Evolutionary conservation across 2,797 vertebrate species (phyloP), one percentile per base, ranked within the genome.

Genomic region (Hipposideros larvatus): DNA sequence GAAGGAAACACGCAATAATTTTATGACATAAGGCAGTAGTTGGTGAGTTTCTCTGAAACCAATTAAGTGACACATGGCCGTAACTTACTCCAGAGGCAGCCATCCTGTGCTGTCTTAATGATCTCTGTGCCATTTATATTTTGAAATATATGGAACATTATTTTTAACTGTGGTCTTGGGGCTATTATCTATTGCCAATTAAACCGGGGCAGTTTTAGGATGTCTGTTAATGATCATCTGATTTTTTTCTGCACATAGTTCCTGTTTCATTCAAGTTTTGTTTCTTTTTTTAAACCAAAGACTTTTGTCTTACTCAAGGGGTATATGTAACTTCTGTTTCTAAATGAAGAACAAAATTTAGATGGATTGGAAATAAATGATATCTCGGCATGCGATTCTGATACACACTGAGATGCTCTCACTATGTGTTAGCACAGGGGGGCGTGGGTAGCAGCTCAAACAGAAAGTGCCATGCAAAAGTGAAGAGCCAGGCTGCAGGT

Each of bases 81-180:
- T 89, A 34, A 91, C 28, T 93, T 85, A 59, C 61, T 88, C 63
- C 41, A 53, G 87, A 88, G 43, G 68, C 82, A 83, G 63, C 73
- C 51, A 34, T 85, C 43, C 63, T 43, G 28, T 5, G 26, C 37
- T 83, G 26, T 89, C 93, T 95, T 92, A 90, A 92, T 97, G 88
- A 96, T 86, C 94, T 90, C 88, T 4, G 2, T 74, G 46, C 63
- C 34, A 7, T 91, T 96, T 94, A 59, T 53, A 91, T 83, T 94
- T 95, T 83, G 95, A 96, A 95, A 89, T 91, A 86, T 59, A 91
- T 92, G 90, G 37, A 68, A 85, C 51, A 22, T 65, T 94, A 84
- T 95, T 95, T 94, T 96, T 74, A 61, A 90, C 73, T 78, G 26
- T 95, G 41, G 1, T 84, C 22, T 85, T 87, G 51, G 87, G 78